These are phyloP conservation scores for Druceiella hillmani DNA, from an alignment of 2,888 invertebrate genomes.

Conservation along the genomic window DNA sequence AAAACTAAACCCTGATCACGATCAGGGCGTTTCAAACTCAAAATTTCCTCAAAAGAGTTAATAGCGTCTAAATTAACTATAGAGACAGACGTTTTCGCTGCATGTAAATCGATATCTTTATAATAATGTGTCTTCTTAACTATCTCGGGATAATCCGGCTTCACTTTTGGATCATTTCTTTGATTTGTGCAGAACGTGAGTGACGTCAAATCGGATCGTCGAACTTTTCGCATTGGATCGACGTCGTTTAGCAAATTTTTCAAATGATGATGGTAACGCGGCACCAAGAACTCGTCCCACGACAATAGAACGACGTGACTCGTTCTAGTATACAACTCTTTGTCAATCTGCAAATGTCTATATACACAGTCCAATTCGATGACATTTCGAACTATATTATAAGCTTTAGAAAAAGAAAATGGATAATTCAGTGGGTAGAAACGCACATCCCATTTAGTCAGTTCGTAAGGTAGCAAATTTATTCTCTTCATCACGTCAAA, in stretches of 20 bases:
- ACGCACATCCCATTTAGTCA: conserved; percentile 50
- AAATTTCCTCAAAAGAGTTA: conserved; percentile 41
- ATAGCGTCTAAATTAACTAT: conserved; percentile 45
- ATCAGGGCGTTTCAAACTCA: no score
- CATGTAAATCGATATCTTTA: conserved; percentile 32
- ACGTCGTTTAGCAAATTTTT: conserved; percentile 50
- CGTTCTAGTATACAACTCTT: conserved; percentile 42
- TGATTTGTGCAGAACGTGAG: conserved; percentile 45
- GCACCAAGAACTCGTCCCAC: conserved; percentile 63
- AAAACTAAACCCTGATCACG: conserved; percentile 31
- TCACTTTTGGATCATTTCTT: conserved; percentile 41
- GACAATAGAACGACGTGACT: conserved; percentile 52
- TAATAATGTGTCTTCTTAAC: conserved; percentile 47
- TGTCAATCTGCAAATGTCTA: conserved; percentile 52
- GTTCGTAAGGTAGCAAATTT: conserved; percentile 41
- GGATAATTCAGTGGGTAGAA: conserved; percentile 65
- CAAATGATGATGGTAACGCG: conserved; percentile 51
- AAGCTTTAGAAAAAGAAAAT: conserved; percentile 46
- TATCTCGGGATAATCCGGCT: conserved; percentile 39
- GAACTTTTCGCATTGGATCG: conserved; percentile 39
- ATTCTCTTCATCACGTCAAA: conserved; percentile 44
- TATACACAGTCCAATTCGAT: conserved; percentile 62
- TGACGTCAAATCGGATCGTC: conserved; percentile 34
- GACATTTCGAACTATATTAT: conserved; percentile 43
- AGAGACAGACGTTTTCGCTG: conserved; percentile 29